Evolutionary conservation across 2,113 vertebrate genomes (phyloP).

Genomic region (Tyto alba): DNA sequence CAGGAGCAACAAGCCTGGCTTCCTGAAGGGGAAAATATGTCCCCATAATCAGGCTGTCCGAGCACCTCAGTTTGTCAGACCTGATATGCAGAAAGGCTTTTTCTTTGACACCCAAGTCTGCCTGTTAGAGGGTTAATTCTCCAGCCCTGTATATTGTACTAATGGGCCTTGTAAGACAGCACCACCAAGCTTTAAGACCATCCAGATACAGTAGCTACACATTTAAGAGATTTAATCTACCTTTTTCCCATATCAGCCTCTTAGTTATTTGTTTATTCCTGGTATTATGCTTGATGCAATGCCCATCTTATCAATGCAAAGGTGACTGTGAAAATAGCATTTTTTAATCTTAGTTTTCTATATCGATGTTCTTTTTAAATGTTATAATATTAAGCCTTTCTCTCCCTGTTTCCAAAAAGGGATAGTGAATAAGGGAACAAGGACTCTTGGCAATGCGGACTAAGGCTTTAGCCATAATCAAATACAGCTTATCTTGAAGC

Average conservation of each 20-base stretch:
- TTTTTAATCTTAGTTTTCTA: background rate
- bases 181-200: background rate
- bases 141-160: background rate
- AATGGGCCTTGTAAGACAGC: background rate
- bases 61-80: background rate
- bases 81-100: background rate
- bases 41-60: background rate
- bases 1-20: background rate
- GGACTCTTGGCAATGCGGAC: background rate
- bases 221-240: background rate
- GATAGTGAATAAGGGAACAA: background rate
- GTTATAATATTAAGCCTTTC: background rate
- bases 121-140: background rate
- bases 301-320: background rate
- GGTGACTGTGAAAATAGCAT: background rate
- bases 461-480: background rate
- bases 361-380: background rate
- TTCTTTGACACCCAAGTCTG: background rate
- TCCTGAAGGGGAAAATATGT: background rate
- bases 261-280: background rate
- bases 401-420: background rate
- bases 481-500: background rate
- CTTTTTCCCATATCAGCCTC: background rate
- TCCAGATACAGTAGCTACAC: background rate
- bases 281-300: background rate